Percentiles rank a stretch among this genome's conserved stretches.
Conservation (phyloP, 1,140 invertebrate species). For the Aphaenogaster ashmeadi region DNA sequence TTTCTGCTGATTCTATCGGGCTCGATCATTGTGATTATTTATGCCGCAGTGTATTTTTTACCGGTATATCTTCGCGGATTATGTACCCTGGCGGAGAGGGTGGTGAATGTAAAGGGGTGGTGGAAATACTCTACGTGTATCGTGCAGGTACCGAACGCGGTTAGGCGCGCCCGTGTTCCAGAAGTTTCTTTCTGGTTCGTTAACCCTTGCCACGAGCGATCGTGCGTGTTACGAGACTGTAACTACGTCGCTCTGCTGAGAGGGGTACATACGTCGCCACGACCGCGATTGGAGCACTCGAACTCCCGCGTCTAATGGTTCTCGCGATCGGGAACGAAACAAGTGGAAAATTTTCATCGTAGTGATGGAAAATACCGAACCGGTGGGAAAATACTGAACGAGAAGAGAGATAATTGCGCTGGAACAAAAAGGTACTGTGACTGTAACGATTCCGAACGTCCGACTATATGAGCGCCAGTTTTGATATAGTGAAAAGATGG, state of each 20-base stretch:
- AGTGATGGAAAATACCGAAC: background rate
- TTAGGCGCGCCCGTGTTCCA: constrained; percentile 54
- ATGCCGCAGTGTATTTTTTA: constrained; percentile 39
- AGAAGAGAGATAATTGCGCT: background rate
- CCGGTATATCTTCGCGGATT: constrained; percentile 13
- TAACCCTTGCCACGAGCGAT: constrained; percentile 54
- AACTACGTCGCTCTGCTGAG: constrained; percentile 40
- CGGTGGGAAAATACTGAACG: background rate
- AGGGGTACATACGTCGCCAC: constrained; percentile 19
- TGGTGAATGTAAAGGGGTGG: background rate
- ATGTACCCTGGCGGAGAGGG: background rate
- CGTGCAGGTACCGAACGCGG: constrained; percentile 42
- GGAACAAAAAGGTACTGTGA: background rate
- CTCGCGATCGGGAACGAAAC: background rate
- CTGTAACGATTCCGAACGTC: background rate
- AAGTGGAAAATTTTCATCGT: background rate
- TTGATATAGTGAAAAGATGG: constrained; percentile 58
- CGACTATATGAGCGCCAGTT: constrained; percentile 62
- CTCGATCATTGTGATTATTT: background rate
- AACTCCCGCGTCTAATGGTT: background rate
- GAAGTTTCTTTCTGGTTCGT: constrained; percentile 61
- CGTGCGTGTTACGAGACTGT: constrained; percentile 55
- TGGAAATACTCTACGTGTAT: constrained; percentile 27
- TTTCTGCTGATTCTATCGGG: background rate
- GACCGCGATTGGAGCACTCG: constrained; percentile 34